phyloP scores from a whole-genome alignment of 2,113 vertebrate species.

The Cephalophus harveyi region DNA sequence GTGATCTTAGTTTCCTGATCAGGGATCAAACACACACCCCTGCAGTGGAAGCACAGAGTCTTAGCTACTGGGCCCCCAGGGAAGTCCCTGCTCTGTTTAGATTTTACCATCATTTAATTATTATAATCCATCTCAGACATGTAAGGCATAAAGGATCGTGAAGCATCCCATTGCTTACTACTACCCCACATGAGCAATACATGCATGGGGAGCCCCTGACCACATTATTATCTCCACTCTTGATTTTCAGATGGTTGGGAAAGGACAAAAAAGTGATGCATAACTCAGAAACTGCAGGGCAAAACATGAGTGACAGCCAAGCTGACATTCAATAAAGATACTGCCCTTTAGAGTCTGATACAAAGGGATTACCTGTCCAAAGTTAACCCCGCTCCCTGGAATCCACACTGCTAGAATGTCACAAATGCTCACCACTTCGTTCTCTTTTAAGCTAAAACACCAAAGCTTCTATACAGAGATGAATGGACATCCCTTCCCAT shows the following conservation, averaged over 20 bases:
- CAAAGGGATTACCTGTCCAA: background rate
- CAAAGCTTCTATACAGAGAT: background rate
- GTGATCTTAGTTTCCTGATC: background rate
- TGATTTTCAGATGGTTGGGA: constrained; percentile 18
- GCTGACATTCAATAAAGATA: background rate
- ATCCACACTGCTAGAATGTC: background rate
- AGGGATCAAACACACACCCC: background rate
- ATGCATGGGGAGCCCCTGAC: background rate
- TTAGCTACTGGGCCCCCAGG: background rate
- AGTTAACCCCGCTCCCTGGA: background rate
- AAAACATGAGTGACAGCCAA: background rate
- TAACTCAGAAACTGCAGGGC: background rate
- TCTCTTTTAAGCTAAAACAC: background rate
- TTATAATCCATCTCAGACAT: background rate
- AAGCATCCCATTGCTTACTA: background rate
- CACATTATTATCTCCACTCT: background rate
- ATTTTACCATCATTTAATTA: background rate
- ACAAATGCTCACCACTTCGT: background rate
- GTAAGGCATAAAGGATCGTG: background rate
- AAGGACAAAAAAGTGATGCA: background rate
- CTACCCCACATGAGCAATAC: background rate
- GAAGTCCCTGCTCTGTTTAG: background rate
- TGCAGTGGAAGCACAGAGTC: background rate
- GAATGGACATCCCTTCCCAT: background rate
- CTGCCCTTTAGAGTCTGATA: background rate